Percentiles rank a stretch among this genome's conserved stretches.
Evolutionary conservation across 2,113 vertebrate genomes (phyloP).

Genomic region (Burhinus bistriatus): DNA sequence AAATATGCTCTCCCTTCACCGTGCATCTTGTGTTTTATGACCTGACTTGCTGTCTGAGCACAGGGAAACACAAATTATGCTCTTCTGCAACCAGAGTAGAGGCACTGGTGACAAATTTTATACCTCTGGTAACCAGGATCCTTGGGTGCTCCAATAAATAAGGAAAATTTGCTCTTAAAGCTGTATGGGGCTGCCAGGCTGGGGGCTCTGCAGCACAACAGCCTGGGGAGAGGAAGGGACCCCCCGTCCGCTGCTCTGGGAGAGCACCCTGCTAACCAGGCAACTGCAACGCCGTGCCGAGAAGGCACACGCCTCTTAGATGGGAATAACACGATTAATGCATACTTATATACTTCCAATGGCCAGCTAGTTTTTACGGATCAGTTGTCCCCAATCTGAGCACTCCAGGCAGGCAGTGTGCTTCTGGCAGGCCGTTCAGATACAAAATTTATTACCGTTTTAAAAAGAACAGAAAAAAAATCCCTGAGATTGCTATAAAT

Average conservation of each 20-base stretch:
- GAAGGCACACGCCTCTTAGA: neutral
- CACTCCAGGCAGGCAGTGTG: neutral
- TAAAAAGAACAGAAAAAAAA: neutral
- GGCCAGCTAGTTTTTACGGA: neutral
- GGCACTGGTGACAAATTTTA: neutral
- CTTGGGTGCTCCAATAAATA: neutral
- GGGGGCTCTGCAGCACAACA: neutral
- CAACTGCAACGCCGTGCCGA: rapidly evolving
- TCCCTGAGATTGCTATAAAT: neutral
- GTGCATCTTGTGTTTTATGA: neutral
- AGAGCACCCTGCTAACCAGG: neutral
- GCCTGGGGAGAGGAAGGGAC: neutral
- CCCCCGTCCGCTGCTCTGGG: rapidly evolving
- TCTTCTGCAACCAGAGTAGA: neutral
- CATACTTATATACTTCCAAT: neutral
- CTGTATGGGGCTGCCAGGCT: neutral
- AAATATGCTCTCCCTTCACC: neutral
- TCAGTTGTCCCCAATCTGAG: neutral
- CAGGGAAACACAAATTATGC: neutral
- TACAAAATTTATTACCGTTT: neutral
- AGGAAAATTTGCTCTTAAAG: neutral
- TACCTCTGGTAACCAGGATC: neutral
- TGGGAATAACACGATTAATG: rapidly evolving
- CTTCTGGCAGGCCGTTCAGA: neutral
- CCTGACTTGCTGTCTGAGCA: neutral